phyloP scores from a whole-genome alignment of 2,113 vertebrate species.

The Gambusia affinis region DNA sequence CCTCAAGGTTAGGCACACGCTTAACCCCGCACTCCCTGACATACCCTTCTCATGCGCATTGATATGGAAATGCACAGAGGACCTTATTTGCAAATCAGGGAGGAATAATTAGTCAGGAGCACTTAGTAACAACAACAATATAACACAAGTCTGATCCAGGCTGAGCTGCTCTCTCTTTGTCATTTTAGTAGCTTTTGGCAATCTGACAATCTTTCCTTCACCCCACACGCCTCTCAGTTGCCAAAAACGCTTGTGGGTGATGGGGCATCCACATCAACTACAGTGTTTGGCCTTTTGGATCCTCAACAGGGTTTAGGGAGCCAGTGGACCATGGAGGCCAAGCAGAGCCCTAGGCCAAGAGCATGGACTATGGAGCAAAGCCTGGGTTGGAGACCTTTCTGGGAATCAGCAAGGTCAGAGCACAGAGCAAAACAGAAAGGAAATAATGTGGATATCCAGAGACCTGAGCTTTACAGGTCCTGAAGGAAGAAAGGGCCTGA shows the following conservation, averaged over 20 bases:
- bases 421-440: slow-evolving; percentile 58
- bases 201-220: slow-evolving; percentile 57
- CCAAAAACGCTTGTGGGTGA: slow-evolving; percentile 66
- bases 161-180: slow-evolving; percentile 76
- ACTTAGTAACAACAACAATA: slow-evolving; percentile 82
- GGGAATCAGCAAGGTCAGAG: slow-evolving; percentile 63
- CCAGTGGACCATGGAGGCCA: slow-evolving; percentile 72
- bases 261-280: slow-evolving; percentile 67
- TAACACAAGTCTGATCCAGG: slow-evolving; percentile 74
- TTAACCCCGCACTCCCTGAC: slow-evolving; percentile 74
- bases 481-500: slow-evolving; percentile 60
- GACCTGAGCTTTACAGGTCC: slow-evolving; percentile 66
- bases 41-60: slow-evolving; percentile 66
- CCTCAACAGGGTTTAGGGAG: slow-evolving; percentile 69
- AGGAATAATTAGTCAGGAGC: slow-evolving; percentile 82
- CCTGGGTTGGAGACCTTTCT: slow-evolving; percentile 64
- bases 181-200: slow-evolving; percentile 79
- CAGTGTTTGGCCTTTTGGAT: slow-evolving; percentile 74
- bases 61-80: slow-evolving; percentile 77
- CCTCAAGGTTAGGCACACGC: slow-evolving; percentile 71
- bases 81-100: slow-evolving; percentile 81
- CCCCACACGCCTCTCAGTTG: slow-evolving; percentile 20
- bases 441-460: slow-evolving; percentile 57
- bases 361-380: slow-evolving; percentile 58
- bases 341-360: slow-evolving; percentile 74